Evolutionary conservation across 2,113 vertebrate genomes (phyloP).

Genomic region (Nanger granti): DNA sequence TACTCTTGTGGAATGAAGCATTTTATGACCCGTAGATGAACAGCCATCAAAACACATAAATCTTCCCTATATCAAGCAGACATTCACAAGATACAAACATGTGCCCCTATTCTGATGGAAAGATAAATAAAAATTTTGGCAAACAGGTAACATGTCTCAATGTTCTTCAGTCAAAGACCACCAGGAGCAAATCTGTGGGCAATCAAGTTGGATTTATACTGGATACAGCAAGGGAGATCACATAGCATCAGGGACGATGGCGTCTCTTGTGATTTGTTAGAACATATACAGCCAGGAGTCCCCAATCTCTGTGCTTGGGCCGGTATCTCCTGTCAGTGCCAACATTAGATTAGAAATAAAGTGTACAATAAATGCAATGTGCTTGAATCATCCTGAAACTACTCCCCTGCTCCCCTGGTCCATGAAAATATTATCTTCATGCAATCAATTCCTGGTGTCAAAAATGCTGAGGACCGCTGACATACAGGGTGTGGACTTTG

Average conservation of each 20-base stretch:
- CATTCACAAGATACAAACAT: background rate
- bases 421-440: background rate
- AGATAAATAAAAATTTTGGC: background rate
- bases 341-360: background rate
- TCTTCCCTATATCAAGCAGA: background rate
- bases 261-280: background rate
- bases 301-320: background rate
- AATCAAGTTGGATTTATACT: background rate
- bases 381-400: background rate
- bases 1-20: background rate
- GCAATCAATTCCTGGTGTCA: background rate
- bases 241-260: background rate
- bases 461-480: rapidly evolving
- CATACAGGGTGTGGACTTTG: background rate
- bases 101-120: background rate
- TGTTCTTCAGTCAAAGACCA: background rate
- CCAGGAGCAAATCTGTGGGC: background rate
- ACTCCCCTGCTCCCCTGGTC: rapidly evolving
- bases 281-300: background rate
- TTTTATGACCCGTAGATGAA: background rate
- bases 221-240: background rate
- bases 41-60: background rate
- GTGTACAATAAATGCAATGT: background rate
- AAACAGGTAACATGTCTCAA: background rate
- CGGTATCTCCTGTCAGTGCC: rapidly evolving